Percentiles rank a stretch among this genome's conserved stretches.
phyloP scores from a whole-genome alignment of 2,113 vertebrate genomes.

The Colinus virginianus region DNA sequence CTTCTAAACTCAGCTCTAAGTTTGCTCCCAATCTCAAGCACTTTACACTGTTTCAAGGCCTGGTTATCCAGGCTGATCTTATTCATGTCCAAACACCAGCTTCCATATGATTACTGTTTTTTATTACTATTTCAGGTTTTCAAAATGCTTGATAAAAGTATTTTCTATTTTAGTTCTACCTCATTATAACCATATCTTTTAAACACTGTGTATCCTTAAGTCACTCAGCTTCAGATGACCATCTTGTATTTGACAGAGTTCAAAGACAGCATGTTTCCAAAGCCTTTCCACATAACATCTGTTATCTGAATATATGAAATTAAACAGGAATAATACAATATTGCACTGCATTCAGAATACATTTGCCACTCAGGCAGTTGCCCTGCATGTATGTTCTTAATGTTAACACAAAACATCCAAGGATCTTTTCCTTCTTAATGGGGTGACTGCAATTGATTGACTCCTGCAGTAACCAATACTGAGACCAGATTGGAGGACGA shows the following conservation, averaged over 20 bases:
- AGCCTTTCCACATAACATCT: background rate
- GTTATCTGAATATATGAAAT: background rate
- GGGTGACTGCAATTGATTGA: background rate
- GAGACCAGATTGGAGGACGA: background rate
- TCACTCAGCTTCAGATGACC: background rate
- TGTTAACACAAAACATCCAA: background rate
- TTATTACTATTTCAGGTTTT: conserved; percentile 7
- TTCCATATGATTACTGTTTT: background rate
- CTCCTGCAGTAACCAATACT: background rate
- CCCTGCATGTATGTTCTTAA: background rate
- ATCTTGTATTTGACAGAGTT: background rate
- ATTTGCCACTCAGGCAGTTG: background rate
- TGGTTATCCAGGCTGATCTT: background rate
- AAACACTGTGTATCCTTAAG: background rate
- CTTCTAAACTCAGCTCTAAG: background rate
- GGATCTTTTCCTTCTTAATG: background rate
- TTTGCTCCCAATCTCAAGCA: background rate
- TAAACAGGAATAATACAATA: conserved; percentile 7
- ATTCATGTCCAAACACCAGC: background rate
- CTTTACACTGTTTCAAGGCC: background rate
- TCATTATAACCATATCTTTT: background rate
- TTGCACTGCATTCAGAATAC: background rate
- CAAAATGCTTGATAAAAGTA: background rate
- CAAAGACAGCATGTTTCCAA: background rate
- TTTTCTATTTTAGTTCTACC: background rate